Evolutionary conservation across 2,797 vertebrate species (phyloP).

Genomic region (Neostethus bicornis): DNA sequence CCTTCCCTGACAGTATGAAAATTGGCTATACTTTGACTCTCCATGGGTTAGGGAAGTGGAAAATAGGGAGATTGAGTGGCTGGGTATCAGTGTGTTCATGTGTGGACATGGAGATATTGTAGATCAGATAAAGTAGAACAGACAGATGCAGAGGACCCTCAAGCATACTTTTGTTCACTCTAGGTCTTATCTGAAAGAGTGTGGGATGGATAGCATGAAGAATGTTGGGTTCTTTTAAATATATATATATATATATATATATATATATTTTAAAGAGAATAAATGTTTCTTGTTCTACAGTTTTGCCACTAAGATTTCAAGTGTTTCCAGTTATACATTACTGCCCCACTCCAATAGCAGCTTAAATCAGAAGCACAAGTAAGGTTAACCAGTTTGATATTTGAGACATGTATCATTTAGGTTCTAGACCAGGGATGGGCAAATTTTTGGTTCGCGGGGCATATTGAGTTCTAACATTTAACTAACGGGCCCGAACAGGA

Average conservation of each 20-base stretch:
- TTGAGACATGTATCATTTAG: conserved; percentile 17
- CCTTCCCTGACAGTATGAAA: conserved; percentile 39
- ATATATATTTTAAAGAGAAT: too few species aligned
- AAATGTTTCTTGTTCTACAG: too few species aligned
- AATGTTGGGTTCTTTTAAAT: conserved; percentile 37
- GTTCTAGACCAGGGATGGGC: too few species aligned
- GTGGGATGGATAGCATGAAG: conserved; percentile 54
- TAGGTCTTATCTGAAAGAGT: conserved; percentile 50
- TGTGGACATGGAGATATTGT: conserved; percentile 26
- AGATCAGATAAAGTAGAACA: conserved; percentile 53
- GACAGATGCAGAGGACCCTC: conserved; percentile 53
- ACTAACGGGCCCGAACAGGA: too few species aligned
- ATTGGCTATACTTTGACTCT: conserved; percentile 40
- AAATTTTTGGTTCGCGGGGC: too few species aligned
- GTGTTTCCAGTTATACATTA: conserved; percentile 48
- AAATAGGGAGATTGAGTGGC: conserved; percentile 42
- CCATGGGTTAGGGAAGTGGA: conserved; percentile 47
- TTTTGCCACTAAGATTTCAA: conserved; percentile 35
- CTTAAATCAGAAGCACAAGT: conserved; percentile 30
- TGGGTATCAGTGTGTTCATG: conserved; percentile 12
- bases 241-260: too few species aligned
- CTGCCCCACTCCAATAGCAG: conserved; percentile 33
- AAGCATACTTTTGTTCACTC: conserved; percentile 44
- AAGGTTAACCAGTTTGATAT: conserved; percentile 27
- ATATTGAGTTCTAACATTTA: too few species aligned